phyloP scores from a whole-genome alignment of 2,888 invertebrate species.

The Lasioglossum leucozonium region DNA sequence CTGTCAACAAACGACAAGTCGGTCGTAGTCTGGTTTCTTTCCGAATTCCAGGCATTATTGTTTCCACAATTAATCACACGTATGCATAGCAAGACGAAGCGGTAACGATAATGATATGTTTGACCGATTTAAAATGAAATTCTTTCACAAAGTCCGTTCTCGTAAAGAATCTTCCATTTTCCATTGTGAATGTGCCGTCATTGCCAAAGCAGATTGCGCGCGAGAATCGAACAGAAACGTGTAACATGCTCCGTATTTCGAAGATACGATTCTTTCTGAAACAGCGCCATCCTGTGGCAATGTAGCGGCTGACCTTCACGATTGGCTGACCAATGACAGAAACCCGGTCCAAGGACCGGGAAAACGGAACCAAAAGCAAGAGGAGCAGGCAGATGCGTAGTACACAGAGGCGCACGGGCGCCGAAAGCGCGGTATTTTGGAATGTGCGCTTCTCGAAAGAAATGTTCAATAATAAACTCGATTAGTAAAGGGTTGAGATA shows the following conservation, averaged over 20 bases:
- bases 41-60: conserved; percentile 55
- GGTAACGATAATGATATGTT: not conserved
- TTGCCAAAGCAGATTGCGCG: conserved; percentile 47
- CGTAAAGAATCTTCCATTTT: conserved; percentile 31
- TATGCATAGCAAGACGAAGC: not conserved
- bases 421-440: conserved; percentile 52
- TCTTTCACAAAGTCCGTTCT: conserved; percentile 4
- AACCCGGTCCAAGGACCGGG: conserved; percentile 43
- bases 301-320: conserved; percentile 63
- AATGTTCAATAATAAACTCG: not conserved
- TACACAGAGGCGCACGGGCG: not conserved
- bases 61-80: conserved; percentile 10
- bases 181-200: conserved; percentile 19
- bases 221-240: conserved; percentile 50
- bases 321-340: conserved; percentile 39
- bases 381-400: not conserved
- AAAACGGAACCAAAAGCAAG: conserved; percentile 34
- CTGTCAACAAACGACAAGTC: conserved; percentile 53
- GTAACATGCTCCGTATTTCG: conserved; percentile 44
- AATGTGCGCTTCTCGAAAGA: not conserved
- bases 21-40: conserved; percentile 32
- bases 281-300: conserved; percentile 67
- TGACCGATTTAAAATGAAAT: not conserved
- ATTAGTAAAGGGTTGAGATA: not conserved
- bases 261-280: conserved; percentile 38